Conservation (phyloP, 2,888 invertebrate species). For the Drosophila flavopinicola region DNA sequence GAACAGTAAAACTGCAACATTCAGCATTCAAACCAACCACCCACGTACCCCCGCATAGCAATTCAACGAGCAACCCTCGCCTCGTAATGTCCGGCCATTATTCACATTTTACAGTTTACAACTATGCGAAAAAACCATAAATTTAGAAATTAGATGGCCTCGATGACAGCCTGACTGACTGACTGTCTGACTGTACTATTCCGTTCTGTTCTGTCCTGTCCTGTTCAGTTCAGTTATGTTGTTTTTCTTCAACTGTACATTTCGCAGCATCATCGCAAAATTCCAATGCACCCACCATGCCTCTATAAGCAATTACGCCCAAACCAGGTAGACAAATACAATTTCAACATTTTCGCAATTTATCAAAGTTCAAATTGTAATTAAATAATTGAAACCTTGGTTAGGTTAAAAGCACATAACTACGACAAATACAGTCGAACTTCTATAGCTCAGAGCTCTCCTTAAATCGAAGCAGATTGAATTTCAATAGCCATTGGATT, state of each 20-base stretch:
- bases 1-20: conserved; percentile 80
- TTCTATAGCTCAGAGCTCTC: too few relatives aligned
- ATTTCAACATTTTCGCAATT: too few relatives aligned
- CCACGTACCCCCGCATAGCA: conserved; percentile 3
- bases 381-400: too few relatives aligned
- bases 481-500: too few relatives aligned
- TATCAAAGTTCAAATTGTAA: too few relatives aligned
- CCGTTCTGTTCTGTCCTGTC: conserved; percentile 1
- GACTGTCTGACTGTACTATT: neutral
- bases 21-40: conserved; percentile 57
- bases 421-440: too few relatives aligned
- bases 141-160: conserved; percentile 75
- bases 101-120: conserved; percentile 81
- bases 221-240: neutral
- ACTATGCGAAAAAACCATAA: conserved; percentile 81
- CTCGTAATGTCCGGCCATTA: conserved; percentile 47
- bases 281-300: neutral
- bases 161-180: too few relatives aligned
- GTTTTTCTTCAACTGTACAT: neutral
- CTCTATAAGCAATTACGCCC: neutral
- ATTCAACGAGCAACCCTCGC: conserved; percentile 43
- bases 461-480: too few relatives aligned
- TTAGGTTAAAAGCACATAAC: too few relatives aligned
- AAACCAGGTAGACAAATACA: too few relatives aligned
- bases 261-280: conserved; percentile 16